phyloP scores from a whole-genome alignment of 2,113 vertebrate genomes.

The Mustelus asterias region DNA sequence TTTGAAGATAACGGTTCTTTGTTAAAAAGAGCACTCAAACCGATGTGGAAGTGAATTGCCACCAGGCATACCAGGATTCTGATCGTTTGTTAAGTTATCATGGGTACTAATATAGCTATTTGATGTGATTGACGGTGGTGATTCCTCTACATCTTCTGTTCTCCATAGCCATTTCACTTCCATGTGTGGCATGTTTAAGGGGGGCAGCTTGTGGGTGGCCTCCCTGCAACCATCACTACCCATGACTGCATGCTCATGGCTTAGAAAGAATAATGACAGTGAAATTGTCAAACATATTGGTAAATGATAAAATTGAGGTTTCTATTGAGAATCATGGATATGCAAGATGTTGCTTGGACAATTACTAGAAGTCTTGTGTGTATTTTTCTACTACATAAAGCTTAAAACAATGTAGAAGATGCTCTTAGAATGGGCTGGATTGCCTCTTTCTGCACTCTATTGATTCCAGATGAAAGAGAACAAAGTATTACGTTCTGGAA shows the following conservation, averaged over 20 bases:
- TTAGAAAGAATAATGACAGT: neutral
- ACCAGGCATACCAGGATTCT: neutral
- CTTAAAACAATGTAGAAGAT: no score
- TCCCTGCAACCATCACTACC: neutral
- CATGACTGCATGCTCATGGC: neutral
- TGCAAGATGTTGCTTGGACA: neutral
- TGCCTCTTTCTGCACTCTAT: no score
- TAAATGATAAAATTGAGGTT: neutral
- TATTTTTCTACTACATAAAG: no score
- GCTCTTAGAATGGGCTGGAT: no score
- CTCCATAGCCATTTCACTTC: neutral
- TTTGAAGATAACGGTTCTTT: neutral
- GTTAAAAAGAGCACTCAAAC: neutral
- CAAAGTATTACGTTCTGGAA: neutral
- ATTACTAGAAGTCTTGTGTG: neutral
- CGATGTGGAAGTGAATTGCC: neutral
- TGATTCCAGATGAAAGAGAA: no score
- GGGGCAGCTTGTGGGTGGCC: no score
- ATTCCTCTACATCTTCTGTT: neutral
- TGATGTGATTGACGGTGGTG: neutral
- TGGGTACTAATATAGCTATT: neutral
- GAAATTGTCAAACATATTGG: neutral
- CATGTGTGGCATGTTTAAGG: neutral
- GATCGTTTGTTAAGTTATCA: neutral
- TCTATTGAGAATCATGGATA: neutral